Evolutionary conservation across 23 tunicate genomes (phyloP).

Genomic region (Halocynthia roretzi): DNA sequence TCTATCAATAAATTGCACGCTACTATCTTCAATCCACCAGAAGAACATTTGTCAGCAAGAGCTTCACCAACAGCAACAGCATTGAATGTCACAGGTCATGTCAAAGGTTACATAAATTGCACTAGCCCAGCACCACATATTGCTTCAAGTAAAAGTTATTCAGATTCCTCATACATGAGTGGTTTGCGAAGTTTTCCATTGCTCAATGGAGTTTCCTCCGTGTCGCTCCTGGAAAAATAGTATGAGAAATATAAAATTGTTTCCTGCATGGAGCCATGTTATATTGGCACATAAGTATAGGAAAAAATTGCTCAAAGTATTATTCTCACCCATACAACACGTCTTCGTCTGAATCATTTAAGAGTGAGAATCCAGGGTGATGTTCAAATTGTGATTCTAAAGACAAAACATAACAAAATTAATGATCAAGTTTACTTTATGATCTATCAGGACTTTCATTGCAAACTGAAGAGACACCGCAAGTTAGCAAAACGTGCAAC

Average conservation of each 20-base stretch:
- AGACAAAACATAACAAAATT: neutral
- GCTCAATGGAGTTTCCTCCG: slow-evolving; percentile 32
- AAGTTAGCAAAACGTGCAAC: too few species aligned
- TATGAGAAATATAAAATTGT: neutral
- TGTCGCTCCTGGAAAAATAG: slow-evolving; percentile 20
- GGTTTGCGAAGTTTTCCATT: slow-evolving; percentile 30
- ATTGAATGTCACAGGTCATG: too few species aligned
- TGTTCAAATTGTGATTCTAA: slow-evolving; percentile 67
- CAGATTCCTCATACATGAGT: slow-evolving; percentile 17
- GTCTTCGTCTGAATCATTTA: slow-evolving; percentile 81
- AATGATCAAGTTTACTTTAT: too few species aligned
- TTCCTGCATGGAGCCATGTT: neutral
- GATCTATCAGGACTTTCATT: too few species aligned
- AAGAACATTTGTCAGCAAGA: too few species aligned
- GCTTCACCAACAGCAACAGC: too few species aligned
- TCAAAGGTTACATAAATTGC: too few species aligned
- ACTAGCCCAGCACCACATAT: too few species aligned
- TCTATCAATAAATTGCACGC: too few species aligned
- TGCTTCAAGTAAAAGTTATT: neutral
- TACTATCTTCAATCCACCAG: too few species aligned
- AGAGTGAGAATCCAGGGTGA: slow-evolving; percentile 59
- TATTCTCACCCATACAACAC: slow-evolving; percentile 55
- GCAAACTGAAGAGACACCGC: too few species aligned
- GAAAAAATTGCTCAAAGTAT: neutral
- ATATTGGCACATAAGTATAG: neutral